Evolutionary conservation across 2,888 invertebrate genomes (phyloP).

Genomic region (Gryllus longicercus): DNA sequence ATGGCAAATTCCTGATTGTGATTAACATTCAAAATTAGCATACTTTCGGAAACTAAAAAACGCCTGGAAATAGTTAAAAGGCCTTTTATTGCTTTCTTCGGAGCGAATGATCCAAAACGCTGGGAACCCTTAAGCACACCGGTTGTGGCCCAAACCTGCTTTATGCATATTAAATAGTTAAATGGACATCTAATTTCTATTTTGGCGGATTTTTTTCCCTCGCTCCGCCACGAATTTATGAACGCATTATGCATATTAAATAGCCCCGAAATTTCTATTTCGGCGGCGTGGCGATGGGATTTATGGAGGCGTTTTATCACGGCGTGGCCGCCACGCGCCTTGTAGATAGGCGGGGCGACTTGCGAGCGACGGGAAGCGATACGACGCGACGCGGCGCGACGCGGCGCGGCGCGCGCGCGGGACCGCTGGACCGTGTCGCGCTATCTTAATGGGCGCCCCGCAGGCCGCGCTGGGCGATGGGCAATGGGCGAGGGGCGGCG

Average conservation of each 20-base stretch:
- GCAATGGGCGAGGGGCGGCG: too few species aligned
- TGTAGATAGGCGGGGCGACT: too few species aligned
- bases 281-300: not conserved
- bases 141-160: not conserved
- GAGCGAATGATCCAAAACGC: not conserved
- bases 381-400: too few species aligned
- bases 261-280: not conserved
- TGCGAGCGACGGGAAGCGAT: too few species aligned
- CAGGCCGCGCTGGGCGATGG: too few species aligned
- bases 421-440: too few species aligned
- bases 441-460: too few species aligned
- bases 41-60: not conserved
- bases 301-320: not conserved
- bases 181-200: conserved; percentile 8
- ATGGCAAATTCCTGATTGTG: not conserved
- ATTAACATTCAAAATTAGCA: conserved; percentile 6
- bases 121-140: not conserved
- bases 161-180: not conserved
- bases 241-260: not conserved
- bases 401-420: too few species aligned
- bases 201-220: conserved; percentile 3
- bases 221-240: not conserved
- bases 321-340: not conserved
- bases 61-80: not conserved
- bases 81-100: not conserved